These are phyloP conservation scores for Paradoxurus hermaphroditus DNA, from an alignment of 2,113 vertebrate species.

Conservation along the genomic window DNA sequence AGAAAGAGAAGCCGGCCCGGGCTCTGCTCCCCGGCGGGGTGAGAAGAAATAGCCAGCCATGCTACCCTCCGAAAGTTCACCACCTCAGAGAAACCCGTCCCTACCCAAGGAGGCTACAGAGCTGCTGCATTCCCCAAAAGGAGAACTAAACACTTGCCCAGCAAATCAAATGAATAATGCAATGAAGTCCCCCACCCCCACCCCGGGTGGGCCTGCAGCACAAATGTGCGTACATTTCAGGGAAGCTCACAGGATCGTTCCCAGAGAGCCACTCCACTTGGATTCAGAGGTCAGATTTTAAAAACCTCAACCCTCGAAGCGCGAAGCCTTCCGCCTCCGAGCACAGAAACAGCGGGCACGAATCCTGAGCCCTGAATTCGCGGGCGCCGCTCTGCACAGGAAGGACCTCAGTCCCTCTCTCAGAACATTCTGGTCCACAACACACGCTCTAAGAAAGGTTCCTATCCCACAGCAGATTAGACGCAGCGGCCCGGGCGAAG, in stretches of 20 bases:
- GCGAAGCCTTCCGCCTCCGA: background rate
- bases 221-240: background rate
- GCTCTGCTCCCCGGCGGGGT: too few relatives aligned
- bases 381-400: background rate
- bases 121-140: background rate
- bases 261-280: background rate
- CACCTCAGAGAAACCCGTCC: background rate
- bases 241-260: background rate
- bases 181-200: background rate
- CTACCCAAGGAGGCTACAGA: background rate
- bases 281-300: background rate
- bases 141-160: background rate
- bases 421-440: background rate
- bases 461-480: background rate
- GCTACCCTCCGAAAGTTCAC: background rate
- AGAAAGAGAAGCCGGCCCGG: fast-evolving
- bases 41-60: background rate
- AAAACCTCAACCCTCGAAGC: slow-evolving; percentile 6
- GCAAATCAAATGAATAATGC: background rate
- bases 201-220: background rate
- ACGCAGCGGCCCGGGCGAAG: background rate
- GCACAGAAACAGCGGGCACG: background rate
- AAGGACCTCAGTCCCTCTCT: background rate
- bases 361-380: background rate
- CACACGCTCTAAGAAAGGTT: background rate